Conservation (phyloP, 2,797 vertebrate genomes). For the Eospalax fontanierii region DNA sequence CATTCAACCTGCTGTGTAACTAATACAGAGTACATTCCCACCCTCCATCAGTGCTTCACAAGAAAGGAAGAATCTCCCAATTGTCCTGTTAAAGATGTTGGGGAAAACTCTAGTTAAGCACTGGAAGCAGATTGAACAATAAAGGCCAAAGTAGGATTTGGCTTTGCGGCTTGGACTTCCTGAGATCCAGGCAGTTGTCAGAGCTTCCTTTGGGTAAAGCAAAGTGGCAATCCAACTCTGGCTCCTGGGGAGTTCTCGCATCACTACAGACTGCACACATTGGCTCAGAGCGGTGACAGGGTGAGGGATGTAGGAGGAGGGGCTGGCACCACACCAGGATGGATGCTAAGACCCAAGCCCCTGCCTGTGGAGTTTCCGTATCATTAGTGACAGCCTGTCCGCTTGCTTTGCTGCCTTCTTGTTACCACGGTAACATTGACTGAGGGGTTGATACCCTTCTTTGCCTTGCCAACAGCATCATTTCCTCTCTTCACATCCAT, state of each 20-base stretch:
- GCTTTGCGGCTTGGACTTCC: background rate
- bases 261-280: too few species aligned
- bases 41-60: background rate
- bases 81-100: background rate
- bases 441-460: background rate
- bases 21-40: background rate
- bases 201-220: background rate
- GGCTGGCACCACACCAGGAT: background rate
- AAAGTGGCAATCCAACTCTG: background rate
- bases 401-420: background rate
- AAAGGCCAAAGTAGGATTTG: background rate
- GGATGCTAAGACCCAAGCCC: background rate
- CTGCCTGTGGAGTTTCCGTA: background rate
- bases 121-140: background rate
- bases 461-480: background rate
- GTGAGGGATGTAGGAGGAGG: background rate
- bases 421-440: background rate
- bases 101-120: background rate
- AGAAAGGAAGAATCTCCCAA: background rate
- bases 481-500: background rate
- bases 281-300: background rate
- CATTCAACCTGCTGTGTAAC: background rate
- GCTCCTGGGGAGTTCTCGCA: background rate
- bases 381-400: background rate
- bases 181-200: background rate